A percentile compares a stretch with the other conserved stretches of the same genome.
Evolutionary conservation across 2,113 vertebrate species (phyloP).

Genomic region (Dasyurus viverrinus): DNA sequence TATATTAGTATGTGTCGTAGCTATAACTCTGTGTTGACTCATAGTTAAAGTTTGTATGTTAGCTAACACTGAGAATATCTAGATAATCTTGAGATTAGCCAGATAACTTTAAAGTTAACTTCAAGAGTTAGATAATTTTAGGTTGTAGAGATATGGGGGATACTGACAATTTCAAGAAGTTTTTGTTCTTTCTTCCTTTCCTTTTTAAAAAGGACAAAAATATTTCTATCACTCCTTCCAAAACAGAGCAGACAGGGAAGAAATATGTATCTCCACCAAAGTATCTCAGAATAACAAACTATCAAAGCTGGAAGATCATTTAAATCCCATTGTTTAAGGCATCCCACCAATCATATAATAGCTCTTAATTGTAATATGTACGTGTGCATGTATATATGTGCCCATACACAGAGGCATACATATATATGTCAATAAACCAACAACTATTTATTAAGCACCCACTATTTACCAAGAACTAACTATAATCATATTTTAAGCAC

Average conservation of each 20-base stretch:
- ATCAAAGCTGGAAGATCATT: background rate
- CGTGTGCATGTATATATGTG: background rate
- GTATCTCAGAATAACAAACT: background rate
- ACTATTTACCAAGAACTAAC: background rate
- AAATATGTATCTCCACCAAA: slow-evolving; percentile 20
- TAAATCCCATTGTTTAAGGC: background rate
- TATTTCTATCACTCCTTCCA: slow-evolving; percentile 44
- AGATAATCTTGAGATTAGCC: background rate
- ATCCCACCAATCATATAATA: background rate
- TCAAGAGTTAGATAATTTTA: slow-evolving; percentile 50
- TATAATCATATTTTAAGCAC: background rate
- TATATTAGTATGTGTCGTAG: background rate
- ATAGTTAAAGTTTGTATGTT: slow-evolving; percentile 40
- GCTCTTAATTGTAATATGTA: background rate
- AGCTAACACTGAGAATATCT: background rate
- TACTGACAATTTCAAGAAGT: slow-evolving; percentile 63
- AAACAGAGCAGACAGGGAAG: slow-evolving; percentile 59
- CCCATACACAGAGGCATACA: background rate
- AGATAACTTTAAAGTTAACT: slow-evolving; percentile 23
- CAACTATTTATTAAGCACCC: background rate
- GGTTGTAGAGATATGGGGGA: slow-evolving; percentile 46
- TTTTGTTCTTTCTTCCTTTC: slow-evolving; percentile 52
- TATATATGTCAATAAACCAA: background rate
- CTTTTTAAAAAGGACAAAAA: background rate
- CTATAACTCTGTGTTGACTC: slow-evolving; percentile 2